phyloP scores from a whole-genome alignment of 1,140 invertebrate species.

The Drosophila auraria region DNA sequence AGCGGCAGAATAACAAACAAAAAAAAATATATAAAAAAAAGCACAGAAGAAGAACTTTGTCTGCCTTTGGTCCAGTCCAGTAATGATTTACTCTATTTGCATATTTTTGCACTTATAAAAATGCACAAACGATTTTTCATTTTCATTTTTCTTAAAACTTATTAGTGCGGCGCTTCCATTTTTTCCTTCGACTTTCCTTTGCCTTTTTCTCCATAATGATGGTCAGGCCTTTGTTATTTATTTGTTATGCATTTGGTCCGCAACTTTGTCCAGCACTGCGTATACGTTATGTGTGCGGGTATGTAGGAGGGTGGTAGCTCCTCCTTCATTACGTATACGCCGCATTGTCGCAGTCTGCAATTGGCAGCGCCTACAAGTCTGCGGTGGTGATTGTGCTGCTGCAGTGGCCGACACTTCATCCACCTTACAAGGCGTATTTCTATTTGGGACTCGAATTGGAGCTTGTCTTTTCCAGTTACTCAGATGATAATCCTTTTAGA shows the following conservation, averaged over 20 bases:
- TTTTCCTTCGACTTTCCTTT: conserved; percentile 29
- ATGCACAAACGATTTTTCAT: conserved; percentile 84
- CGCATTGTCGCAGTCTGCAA: conserved; percentile 72
- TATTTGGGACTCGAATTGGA: background rate
- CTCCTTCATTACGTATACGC: conserved; percentile 64
- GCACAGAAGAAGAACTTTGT: conserved; percentile 68
- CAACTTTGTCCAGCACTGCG: conserved; percentile 40
- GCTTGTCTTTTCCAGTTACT: background rate
- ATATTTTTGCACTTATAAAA: conserved; percentile 84
- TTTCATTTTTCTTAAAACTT: conserved; percentile 80
- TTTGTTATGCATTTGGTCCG: conserved; percentile 73
- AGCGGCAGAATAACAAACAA: conserved; percentile 22
- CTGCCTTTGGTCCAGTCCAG: conserved; percentile 71
- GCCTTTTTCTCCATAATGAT: conserved; percentile 51
- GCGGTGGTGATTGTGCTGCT: conserved; percentile 53
- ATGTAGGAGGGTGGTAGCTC: conserved; percentile 4
- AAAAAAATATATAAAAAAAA: conserved; percentile 25
- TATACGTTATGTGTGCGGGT: conserved; percentile 60
- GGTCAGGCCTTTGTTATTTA: conserved; percentile 68
- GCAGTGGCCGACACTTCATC: conserved; percentile 34
- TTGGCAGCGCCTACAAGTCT: conserved; percentile 80
- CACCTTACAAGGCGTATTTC: conserved; percentile 47
- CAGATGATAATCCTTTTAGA: background rate
- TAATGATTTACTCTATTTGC: conserved; percentile 82
- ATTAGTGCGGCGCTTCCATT: conserved; percentile 63